Base-by-base conservation (phyloP, 2,888 invertebrate species). In the Priocnemis perturbator region DNA sequence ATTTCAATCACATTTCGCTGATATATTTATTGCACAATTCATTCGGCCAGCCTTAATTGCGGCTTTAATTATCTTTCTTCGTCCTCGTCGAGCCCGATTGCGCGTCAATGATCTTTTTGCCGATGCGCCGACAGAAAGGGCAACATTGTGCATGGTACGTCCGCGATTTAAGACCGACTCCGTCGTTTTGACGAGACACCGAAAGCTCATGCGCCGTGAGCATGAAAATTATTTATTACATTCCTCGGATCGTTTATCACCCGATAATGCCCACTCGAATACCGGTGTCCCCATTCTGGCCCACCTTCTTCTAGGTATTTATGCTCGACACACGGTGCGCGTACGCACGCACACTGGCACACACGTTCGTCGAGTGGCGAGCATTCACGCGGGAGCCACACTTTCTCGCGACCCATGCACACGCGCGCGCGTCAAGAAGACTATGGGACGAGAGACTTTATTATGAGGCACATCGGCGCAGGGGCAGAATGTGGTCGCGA, bases 281-380 rank as follows among this genome's bases (percentile, higher is more conserved):
- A 21, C 72, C 72, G 68, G 71, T 77, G 79, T 78, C 79, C 79
- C 71, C 80, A 76, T 79, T 78, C 64, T 69, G 74, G 60, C 69
- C 71, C 76, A 73, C 76, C 79, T 80, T 77, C 73, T 80, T 67
- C 77, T 72, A 77, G 67, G 71, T 67, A 75, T 73, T 77, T 67
- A 71, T 68, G 67, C 72, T 64, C 52, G 57, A 4, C 67, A 37
- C 59, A 52, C 61, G 3, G 23, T 4, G 19, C 55, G 53, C 37
- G 37, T 61, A 37, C 21, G 26, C 19, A 20, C 64, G 17, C 26
- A 65, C 53, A 17, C 45, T n/a, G 20, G 20, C 52, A 23, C n/a
- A 50, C 44, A 21, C 44, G 30, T 44, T 26, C 26, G 3, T 26
- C 7, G 3, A 26, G 11, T 1, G 37, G 14, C 37, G 11, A 37